Base-by-base conservation (phyloP, 2,888 invertebrate genomes). In the Phorcus lineatus region DNA sequence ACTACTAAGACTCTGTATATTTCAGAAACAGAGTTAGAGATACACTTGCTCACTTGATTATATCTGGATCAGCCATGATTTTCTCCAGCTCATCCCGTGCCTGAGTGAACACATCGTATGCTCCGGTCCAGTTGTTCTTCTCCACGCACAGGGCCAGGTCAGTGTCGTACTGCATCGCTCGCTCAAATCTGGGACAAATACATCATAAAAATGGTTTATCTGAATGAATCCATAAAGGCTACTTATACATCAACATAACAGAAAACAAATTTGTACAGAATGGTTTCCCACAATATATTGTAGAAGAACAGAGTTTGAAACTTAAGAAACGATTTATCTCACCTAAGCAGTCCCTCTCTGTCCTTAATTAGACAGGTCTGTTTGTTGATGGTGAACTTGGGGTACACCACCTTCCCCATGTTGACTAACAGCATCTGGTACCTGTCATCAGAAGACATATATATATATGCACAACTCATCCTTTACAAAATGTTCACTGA, bases 381-480 rank as follows among this genome's bases (percentile, higher is more conserved):
- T 84, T 92, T 92, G 36, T 88, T 89, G 13, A 94, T 89, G 4
- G 85, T 91, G 83, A 93, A 94, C 0, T 84, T 77, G 2, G 94
- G 94, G 86, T 93, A 94, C 22, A 90, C 89, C 83, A 93, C 87
- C 81, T 91, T 90, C 0, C 94, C 94, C 77, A 93, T 92, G 82
- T 94, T 93, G 2, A 92, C 92, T 88, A 93, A 89, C 47, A 94
- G 87, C 87, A 94, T 91, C 81, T 93, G 92, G 78, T 93, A 92
- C 62, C 93, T 92, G 81, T 54, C 24, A 62, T 7, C 22, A 62
- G 19, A 3, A 1, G 13, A 24, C 13, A 13, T 47, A 13, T 13
- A 11, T 6, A 11, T 11, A 47, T 36, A 36, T 36, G 36, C 7
- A 36, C 2, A 4, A 36, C 4, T 36, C n/a, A n/a, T n/a, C n/a